Base-by-base conservation (phyloP, 2,797 vertebrate species). In the Paratrypauchen microcephalus region DNA sequence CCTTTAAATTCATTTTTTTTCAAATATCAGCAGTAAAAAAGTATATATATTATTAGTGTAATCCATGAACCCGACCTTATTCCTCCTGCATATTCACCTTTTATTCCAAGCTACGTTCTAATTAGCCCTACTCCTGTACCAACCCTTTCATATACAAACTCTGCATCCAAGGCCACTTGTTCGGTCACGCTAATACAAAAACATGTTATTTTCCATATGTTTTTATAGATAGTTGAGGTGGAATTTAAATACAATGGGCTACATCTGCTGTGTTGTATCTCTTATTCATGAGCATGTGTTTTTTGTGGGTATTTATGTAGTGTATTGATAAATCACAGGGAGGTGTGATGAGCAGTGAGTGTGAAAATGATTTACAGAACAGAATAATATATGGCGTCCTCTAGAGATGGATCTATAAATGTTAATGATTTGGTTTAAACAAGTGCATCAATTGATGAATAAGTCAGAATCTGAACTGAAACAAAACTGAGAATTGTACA, bases 271-370 rank as follows among this genome's bases (percentile, higher is more conserved):
- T 23, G 52, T n/a, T 66, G 18, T 32, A 56, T 66, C 65, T 23
- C 32, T 56, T 39, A 56, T 66, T 52, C 52, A 54, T 66, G 50
- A 39, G 24, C 28, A 55, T 65, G 63, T 65, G 63, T n/a, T 50
- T 65, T 65, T 15, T 66, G 32, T 39, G 32, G 12, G 21, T 55
- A 36, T 55, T 55, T 66, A 56, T 66, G 52, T 39, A 24, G n/a
- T 30, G 8, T 13, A 39, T 5, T 12, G 16, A 65, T 65, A 30
- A 50, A 65, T 65, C 18, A 7, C 30, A 2, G n/a, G 11, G 24
- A 9, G 16, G 21, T 12, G 26, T n/a, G 63, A 65, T 18, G 19
- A n/a, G 24, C 7, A n/a, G 47, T 19, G 7, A 13, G 24, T 8
- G 26, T 65, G 52, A 50, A 30, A 65, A 47, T 64, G 63, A 65